A percentile compares a stretch with the other conserved stretches of the same genome.
Conservation (phyloP, 2,113 vertebrate species). For the Hippocampus mohnikei region DNA sequence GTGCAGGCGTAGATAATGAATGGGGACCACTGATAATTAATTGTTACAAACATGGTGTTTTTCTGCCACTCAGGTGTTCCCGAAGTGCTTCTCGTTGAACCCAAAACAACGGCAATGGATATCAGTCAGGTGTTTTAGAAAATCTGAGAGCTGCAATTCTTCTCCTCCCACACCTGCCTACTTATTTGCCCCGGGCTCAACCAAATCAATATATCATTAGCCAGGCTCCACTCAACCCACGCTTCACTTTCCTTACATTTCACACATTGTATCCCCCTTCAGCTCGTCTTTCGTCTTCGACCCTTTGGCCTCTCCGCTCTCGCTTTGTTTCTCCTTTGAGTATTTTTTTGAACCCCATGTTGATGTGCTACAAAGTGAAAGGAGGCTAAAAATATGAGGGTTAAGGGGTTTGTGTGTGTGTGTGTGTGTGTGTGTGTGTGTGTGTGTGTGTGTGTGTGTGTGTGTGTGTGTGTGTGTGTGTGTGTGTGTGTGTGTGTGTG, state of each 20-base stretch:
- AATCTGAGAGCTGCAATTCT: constrained; percentile 46
- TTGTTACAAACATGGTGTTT: background rate
- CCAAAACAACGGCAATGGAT: constrained; percentile 27
- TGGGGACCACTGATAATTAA: background rate
- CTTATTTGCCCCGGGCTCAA: constrained; percentile 49
- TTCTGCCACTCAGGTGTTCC: background rate
- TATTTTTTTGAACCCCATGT: constrained; percentile 19
- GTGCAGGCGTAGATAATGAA: background rate
- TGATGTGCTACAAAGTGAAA: constrained; percentile 19
- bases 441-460: constrained; percentile 1
- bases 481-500: too few species aligned
- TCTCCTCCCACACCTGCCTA: constrained; percentile 52
- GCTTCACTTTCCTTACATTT: constrained; percentile 40
- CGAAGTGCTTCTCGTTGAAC: background rate
- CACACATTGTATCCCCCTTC: constrained; percentile 39
- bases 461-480: background rate
- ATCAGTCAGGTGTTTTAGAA: constrained; percentile 54
- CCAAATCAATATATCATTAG: constrained; percentile 72
- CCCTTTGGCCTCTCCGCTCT: constrained; percentile 31
- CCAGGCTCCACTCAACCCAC: constrained; percentile 37
- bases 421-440: constrained; percentile 6
- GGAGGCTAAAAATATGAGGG: constrained; percentile 19
- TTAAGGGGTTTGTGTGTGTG: constrained; percentile 22
- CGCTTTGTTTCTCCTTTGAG: constrained; percentile 33
- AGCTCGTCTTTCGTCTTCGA: constrained; percentile 33